Evolutionary conservation across 92 coral and sea anemone genomes (phyloP).

Genomic region (Muricea muricata): DNA sequence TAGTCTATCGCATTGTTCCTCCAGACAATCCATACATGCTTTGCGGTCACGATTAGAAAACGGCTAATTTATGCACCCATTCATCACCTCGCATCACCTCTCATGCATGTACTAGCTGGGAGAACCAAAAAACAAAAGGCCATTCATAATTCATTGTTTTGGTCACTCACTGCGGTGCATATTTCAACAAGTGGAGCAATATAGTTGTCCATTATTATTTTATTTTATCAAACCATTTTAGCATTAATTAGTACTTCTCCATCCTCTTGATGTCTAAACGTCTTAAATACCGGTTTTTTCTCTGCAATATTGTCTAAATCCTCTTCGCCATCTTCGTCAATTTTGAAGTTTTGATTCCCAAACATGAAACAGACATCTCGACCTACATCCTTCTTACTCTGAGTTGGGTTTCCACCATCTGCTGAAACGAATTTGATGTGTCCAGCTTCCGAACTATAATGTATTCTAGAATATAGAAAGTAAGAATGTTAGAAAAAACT

Average conservation of each 20-base stretch:
- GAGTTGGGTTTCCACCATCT: constrained; percentile 11
- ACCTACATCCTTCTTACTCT: constrained; percentile 17
- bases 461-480: constrained; percentile 1
- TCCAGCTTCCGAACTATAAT: constrained; percentile 28
- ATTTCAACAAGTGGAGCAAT: no score
- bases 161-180: no score
- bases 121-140: no score
- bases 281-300: constrained; percentile 28
- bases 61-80: no score
- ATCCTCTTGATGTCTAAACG: background rate
- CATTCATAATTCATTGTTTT: no score
- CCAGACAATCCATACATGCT: no score
- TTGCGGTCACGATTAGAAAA: no score
- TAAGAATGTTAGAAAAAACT: no score
- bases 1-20: no score
- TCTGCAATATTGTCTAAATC: constrained; percentile 11
- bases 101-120: no score
- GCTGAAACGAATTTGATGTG: background rate
- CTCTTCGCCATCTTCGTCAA: constrained; percentile 19
- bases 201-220: no score
- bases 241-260: background rate
- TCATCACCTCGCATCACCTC: no score
- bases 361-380: constrained; percentile 21
- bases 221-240: constrained; percentile 16
- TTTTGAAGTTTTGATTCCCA: constrained; percentile 18